Conservation (phyloP, 2,888 invertebrate genomes). For the Monochamus alternatus region DNA sequence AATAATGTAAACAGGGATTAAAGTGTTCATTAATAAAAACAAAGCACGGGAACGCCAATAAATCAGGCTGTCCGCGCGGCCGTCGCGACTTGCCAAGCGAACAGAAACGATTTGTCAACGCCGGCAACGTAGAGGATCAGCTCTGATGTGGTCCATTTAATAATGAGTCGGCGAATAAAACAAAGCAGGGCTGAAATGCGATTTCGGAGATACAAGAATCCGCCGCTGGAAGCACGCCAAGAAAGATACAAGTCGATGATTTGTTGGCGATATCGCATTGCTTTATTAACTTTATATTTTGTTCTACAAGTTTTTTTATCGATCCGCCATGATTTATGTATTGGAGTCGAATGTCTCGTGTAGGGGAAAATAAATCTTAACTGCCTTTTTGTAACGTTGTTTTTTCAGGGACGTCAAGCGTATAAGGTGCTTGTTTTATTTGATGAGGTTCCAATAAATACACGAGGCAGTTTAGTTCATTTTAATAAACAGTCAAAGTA, state of each 20-base stretch:
- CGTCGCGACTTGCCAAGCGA: conserved; percentile 15
- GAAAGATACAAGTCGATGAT: conserved; percentile 39
- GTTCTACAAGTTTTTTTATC: conserved; percentile 34
- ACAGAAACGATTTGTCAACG: conserved; percentile 46
- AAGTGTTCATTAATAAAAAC: conserved; percentile 14
- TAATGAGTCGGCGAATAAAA: conserved; percentile 42
- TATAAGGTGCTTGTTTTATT: conserved; percentile 12
- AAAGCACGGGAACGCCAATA: conserved; percentile 7
- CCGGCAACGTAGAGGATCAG: conserved; percentile 21
- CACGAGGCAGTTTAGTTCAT: background rate
- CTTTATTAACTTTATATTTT: conserved; percentile 39
- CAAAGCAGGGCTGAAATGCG: conserved; percentile 37
- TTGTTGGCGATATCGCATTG: conserved; percentile 41
- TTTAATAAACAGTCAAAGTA: too few relatives aligned
- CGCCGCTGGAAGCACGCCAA: conserved; percentile 40
- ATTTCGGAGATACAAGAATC: conserved; percentile 34
- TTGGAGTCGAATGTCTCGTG: conserved; percentile 13
- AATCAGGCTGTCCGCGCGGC: conserved; percentile 23
- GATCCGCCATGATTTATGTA: conserved; percentile 34
- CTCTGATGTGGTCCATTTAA: conserved; percentile 44
- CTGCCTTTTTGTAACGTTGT: conserved; percentile 21
- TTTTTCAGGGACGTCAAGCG: conserved; percentile 7
- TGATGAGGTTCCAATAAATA: background rate
- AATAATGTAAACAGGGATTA: conserved; percentile 16
- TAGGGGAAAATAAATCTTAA: conserved; percentile 25